Evolutionary conservation across 2,797 vertebrate genomes (phyloP).

Genomic region (Craterocephalus amniculus): DNA sequence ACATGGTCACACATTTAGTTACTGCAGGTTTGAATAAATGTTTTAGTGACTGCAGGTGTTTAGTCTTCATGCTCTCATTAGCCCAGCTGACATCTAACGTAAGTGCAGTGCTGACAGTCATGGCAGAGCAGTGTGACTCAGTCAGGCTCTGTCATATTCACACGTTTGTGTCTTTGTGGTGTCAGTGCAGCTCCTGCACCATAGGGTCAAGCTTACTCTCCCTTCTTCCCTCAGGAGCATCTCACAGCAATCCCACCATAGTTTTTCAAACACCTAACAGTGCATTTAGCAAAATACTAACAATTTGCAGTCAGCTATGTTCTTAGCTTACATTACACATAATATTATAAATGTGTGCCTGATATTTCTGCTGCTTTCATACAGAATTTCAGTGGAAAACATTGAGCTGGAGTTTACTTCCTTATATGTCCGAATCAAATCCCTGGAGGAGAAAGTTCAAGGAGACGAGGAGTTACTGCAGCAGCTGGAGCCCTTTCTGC

Average conservation of each 20-base stretch:
- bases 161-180: constrained; percentile 60
- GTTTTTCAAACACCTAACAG: constrained; percentile 16
- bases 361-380: constrained; percentile 17
- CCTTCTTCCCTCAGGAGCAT: constrained; percentile 10
- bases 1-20: neutral
- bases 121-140: constrained; percentile 18
- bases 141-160: constrained; percentile 47
- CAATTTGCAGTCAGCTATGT: neutral
- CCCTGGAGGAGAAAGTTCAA: constrained; percentile 90
- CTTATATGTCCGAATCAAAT: constrained; percentile 86
- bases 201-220: constrained; percentile 32
- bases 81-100: constrained; percentile 21
- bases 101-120: constrained; percentile 23
- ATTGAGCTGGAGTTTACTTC: constrained; percentile 91
- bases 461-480: constrained; percentile 87
- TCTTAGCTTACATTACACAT: neutral
- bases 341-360: neutral
- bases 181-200: constrained; percentile 50
- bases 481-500: constrained; percentile 93
- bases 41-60: neutral
- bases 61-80: constrained; percentile 17
- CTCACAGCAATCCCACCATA: constrained; percentile 7
- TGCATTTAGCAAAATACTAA: constrained; percentile 8
- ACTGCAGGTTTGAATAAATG: neutral
- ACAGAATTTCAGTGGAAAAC: constrained; percentile 93